phyloP scores from a whole-genome alignment of 2,888 invertebrate species.

The Agrochola lychnidis region DNA sequence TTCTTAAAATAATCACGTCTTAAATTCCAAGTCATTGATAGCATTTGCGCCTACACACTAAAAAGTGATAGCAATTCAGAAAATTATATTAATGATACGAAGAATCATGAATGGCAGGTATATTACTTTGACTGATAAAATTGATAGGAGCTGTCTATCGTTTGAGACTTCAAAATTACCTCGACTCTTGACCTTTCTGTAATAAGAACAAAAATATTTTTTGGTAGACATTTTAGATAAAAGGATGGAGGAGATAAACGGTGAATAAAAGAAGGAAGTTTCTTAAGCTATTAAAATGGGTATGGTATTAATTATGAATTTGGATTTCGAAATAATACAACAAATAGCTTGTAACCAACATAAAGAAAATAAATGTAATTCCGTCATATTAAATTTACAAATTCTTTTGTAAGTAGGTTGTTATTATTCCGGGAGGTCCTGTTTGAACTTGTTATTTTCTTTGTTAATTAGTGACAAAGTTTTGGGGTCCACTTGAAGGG shows the following conservation, averaged over 20 bases:
- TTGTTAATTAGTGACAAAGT: constrained; percentile 31
- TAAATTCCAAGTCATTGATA: constrained; percentile 20
- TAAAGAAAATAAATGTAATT: not conserved
- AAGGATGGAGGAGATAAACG: not conserved
- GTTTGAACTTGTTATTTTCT: constrained; percentile 36
- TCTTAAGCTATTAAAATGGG: not conserved
- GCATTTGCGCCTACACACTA: constrained; percentile 3
- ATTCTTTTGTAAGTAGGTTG: constrained; percentile 7
- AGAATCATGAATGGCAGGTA: constrained; percentile 24
- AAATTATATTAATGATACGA: not conserved
- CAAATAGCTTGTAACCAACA: not conserved
- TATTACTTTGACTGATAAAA: constrained; percentile 2
- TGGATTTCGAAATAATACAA: not conserved
- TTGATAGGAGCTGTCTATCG: constrained; percentile 3
- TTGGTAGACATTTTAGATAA: not conserved
- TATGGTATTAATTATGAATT: not conserved
- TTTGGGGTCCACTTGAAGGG: constrained; percentile 5
- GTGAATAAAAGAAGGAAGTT: not conserved
- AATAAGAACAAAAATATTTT: not conserved
- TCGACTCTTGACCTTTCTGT: constrained; percentile 17
- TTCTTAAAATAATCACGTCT: not conserved
- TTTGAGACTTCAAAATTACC: constrained; percentile 17
- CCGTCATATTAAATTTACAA: constrained; percentile 5
- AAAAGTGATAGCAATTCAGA: constrained; percentile 20
- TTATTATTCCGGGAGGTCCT: constrained; percentile 8